phyloP scores from a whole-genome alignment of 2,888 invertebrate genomes.

The Parascotia fuliginaria region DNA sequence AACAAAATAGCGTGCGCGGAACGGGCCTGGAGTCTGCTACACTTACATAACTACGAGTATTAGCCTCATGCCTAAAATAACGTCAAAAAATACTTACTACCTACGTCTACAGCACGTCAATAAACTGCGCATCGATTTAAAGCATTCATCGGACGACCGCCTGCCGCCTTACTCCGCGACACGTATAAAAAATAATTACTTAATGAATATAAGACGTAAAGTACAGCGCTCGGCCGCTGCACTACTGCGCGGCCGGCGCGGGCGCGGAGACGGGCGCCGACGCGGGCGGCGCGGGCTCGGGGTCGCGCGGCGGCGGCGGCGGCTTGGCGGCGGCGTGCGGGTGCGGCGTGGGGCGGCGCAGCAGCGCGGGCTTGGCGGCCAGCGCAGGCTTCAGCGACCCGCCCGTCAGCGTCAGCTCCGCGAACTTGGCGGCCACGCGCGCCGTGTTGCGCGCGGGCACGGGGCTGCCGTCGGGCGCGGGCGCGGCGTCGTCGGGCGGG shows the following conservation, averaged over 20 bases:
- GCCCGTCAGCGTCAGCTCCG: conserved; percentile 87
- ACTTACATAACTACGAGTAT: conserved; percentile 9
- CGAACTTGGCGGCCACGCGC: conserved; percentile 88
- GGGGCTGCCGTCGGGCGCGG: conserved; percentile 63
- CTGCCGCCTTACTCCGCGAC: conserved; percentile 27
- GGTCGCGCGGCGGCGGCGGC: conserved; percentile 20
- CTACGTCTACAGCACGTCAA: conserved; percentile 20
- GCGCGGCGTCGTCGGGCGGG: conserved; percentile 18
- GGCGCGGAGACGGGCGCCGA: conserved; percentile 8
- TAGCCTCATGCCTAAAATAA: conserved; percentile 38
- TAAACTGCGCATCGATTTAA: conserved; percentile 7
- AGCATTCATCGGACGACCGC: conserved; percentile 17
- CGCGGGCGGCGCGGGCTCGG: conserved; percentile 36
- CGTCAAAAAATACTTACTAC: conserved; percentile 45
- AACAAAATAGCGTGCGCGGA: background rate
- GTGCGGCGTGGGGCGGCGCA: conserved; percentile 80
- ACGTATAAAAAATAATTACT: conserved; percentile 48
- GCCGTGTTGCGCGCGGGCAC: conserved; percentile 87
- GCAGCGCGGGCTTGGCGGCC: conserved; percentile 92
- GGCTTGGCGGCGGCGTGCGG: conserved; percentile 45
- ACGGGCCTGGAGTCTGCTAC: background rate
- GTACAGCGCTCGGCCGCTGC: background rate
- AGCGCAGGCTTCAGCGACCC: conserved; percentile 90
- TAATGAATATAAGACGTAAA: conserved; percentile 13
- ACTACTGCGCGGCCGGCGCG: conserved; percentile 11